Percentiles rank a stretch among this genome's conserved stretches.
Evolutionary conservation across 2,888 invertebrate species (phyloP).

Genomic region (Sinohyriopsis cumingii): DNA sequence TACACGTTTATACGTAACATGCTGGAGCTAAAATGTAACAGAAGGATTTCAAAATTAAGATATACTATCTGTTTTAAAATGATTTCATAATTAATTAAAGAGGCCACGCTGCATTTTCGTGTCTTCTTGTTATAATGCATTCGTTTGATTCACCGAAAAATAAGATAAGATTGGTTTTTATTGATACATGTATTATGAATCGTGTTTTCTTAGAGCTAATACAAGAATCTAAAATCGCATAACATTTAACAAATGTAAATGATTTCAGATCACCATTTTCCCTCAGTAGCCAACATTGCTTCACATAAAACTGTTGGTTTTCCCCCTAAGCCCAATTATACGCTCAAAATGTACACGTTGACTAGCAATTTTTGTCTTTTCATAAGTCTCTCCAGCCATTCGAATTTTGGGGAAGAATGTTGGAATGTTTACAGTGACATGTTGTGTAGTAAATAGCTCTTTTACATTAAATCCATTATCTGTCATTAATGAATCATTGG

Average conservation of each 20-base stretch:
- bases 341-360: slow-evolving; percentile 44
- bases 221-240: slow-evolving; percentile 26
- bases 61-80: no score
- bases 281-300: slow-evolving; percentile 21
- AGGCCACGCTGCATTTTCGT: no score
- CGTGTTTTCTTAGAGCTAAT: slow-evolving; percentile 8
- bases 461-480: slow-evolving; percentile 44
- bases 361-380: slow-evolving; percentile 37
- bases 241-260: slow-evolving; percentile 24
- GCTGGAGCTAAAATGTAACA: no score
- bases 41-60: no score
- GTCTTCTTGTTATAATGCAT: no score
- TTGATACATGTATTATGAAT: background rate
- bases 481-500: slow-evolving; percentile 3
- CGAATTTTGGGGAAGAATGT: slow-evolving; percentile 41
- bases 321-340: slow-evolving; percentile 29
- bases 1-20: no score
- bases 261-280: slow-evolving; percentile 22
- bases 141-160: background rate
- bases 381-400: slow-evolving; percentile 25
- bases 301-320: slow-evolving; percentile 17
- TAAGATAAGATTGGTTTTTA: no score
- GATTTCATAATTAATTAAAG: no score
- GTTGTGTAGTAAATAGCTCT: slow-evolving; percentile 34
- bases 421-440: slow-evolving; percentile 37